Evolutionary conservation across 2,113 vertebrate species (phyloP).

Genomic region (Equus przewalskii): DNA sequence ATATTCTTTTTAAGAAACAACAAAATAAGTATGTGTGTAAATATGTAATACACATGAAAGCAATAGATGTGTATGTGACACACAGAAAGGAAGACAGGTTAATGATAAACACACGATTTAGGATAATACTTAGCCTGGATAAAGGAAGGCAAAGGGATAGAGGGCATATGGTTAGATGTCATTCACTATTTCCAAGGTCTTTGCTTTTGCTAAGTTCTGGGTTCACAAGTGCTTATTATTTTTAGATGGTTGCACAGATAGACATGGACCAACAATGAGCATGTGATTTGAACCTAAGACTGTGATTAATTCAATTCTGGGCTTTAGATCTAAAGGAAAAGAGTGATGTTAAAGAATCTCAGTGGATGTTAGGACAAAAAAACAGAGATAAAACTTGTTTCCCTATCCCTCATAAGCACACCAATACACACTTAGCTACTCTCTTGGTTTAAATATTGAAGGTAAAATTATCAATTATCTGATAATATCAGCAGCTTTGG

Average conservation of each 20-base stretch:
- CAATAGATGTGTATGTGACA: not conserved
- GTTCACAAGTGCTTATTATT: not conserved
- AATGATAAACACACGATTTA: not conserved
- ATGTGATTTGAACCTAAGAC: not conserved
- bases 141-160: not conserved
- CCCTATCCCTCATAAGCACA: not conserved
- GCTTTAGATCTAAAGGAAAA: not conserved
- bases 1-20: constrained; percentile 1
- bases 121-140: not conserved
- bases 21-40: not conserved
- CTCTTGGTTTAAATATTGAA: not conserved
- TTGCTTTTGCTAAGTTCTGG: not conserved
- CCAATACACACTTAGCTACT: not conserved
- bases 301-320: not conserved
- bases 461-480: not conserved
- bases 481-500: not conserved
- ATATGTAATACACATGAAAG: not conserved
- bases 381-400: not conserved
- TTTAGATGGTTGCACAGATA: not conserved
- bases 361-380: not conserved
- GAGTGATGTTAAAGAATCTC: not conserved
- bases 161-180: not conserved
- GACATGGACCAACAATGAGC: not conserved
- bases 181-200: not conserved
- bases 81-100: not conserved